Percentiles rank a stretch among this genome's conserved stretches.
Evolutionary conservation across 1,140 invertebrate species (phyloP).

Genomic region (Drosophila subobscura): DNA sequence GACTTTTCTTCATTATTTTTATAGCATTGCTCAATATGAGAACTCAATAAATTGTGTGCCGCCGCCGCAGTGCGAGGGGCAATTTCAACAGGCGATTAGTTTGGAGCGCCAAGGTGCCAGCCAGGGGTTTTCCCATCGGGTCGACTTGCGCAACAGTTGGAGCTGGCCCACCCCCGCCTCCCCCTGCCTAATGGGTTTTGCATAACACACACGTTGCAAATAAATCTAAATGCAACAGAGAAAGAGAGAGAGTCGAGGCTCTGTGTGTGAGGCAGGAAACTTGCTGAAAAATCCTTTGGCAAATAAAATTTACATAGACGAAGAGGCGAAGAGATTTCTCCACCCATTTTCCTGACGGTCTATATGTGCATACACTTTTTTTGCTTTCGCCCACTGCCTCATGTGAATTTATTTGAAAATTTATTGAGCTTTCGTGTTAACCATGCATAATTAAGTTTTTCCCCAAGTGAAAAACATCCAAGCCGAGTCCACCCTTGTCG

Average conservation of each 20-base stretch:
- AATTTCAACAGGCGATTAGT: conserved; percentile 80
- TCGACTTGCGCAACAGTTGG: conserved; percentile 65
- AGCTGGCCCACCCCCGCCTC: not conserved
- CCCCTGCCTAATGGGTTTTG: conserved; percentile 68
- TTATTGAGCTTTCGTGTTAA: conserved; percentile 83
- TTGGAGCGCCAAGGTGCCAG: conserved; percentile 52
- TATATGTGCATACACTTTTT: not conserved
- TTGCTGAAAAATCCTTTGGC: conserved; percentile 79
- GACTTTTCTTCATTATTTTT: conserved; percentile 74
- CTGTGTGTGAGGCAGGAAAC: conserved; percentile 48
- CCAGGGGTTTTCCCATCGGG: not conserved
- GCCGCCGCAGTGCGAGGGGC: conserved; percentile 46
- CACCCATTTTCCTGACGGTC: not conserved
- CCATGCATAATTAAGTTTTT: conserved; percentile 83
- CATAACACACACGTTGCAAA: conserved; percentile 62
- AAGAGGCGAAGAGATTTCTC: conserved; percentile 13
- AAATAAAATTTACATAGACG: conserved; percentile 78
- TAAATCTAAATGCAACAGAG: conserved; percentile 67
- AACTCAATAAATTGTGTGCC: conserved; percentile 77
- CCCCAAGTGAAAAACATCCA: conserved; percentile 37
- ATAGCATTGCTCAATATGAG: conserved; percentile 80
- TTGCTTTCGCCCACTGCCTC: conserved; percentile 1
- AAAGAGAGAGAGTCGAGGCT: not conserved
- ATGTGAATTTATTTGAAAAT: conserved; percentile 81
- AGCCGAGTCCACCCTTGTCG: no score